These are phyloP conservation scores for Dorcus parallelipipedus DNA, from an alignment of 2,888 invertebrate genomes.

Conservation along the genomic window DNA sequence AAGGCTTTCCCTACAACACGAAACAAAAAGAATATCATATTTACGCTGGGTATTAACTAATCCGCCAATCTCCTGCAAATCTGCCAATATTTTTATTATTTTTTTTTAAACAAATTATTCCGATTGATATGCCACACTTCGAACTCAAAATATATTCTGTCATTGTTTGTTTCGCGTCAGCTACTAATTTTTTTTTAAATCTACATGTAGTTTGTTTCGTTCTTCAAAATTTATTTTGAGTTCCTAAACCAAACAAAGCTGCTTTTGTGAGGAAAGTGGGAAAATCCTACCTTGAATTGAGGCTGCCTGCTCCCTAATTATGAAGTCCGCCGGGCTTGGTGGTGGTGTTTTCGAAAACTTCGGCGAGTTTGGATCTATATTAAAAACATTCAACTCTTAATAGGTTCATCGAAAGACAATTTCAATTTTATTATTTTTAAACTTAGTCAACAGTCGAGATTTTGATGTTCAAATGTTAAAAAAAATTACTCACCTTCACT, in stretches of 20 bases:
- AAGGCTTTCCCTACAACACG: not conserved
- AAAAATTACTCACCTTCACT: constrained; percentile 33
- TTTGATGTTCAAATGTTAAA: too few relatives aligned
- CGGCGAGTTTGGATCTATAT: constrained; percentile 57
- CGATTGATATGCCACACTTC: constrained; percentile 32
- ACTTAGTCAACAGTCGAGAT: too few relatives aligned
- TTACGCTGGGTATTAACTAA: not conserved
- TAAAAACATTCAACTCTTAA: constrained; percentile 15
- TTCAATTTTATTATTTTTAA: too few relatives aligned
- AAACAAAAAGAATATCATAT: too few relatives aligned
- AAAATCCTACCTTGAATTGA: constrained; percentile 47
- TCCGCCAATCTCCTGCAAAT: not conserved
- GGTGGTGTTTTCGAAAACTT: constrained; percentile 68
- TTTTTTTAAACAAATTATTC: not conserved
- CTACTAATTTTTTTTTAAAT: not conserved
- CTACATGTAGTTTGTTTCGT: not conserved
- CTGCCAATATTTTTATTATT: too few relatives aligned
- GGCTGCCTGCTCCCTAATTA: constrained; percentile 52
- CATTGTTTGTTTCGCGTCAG: not conserved
- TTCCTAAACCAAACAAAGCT: constrained; percentile 17
- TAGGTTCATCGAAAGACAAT: too few relatives aligned
- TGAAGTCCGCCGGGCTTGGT: constrained; percentile 67
- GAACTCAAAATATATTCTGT: constrained; percentile 12
- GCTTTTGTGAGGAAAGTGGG: constrained; percentile 13
- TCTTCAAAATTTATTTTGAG: constrained; percentile 5